Conservation (phyloP, 37 sponge, comb jelly and placozoan genomes). For the Cladorhizidae sp. region DNA sequence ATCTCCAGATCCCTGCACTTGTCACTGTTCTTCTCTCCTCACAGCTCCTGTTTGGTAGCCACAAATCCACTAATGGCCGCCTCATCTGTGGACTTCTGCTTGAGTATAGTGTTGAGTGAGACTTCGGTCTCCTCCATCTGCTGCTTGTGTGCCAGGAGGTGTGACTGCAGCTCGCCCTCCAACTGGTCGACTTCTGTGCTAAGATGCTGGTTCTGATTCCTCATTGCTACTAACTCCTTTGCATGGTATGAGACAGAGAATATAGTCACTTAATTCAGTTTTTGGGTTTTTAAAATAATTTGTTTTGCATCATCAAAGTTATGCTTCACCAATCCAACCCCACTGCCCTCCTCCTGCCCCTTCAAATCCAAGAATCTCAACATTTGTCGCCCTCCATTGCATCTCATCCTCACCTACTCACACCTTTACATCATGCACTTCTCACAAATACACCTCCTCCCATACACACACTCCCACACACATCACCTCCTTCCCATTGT, state of each 20-base stretch:
- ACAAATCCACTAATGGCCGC: slow-evolving; percentile 52
- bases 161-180: slow-evolving; percentile 32
- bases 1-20: slow-evolving; percentile 29
- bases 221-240: slow-evolving; percentile 27
- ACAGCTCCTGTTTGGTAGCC: slow-evolving; percentile 55
- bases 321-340: no score
- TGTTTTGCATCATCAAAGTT: no score
- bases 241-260: no score
- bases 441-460: no score
- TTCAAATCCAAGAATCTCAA: no score
- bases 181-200: slow-evolving; percentile 27
- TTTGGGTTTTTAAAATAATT: no score
- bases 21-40: not conserved
- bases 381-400: no score
- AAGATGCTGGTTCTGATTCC: slow-evolving; percentile 48
- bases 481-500: slow-evolving; percentile 53
- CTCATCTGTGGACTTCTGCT: slow-evolving; percentile 24
- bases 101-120: slow-evolving; percentile 28
- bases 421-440: no score
- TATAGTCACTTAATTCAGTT: no score
- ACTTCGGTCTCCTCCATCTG: slow-evolving; percentile 23
- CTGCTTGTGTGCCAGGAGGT: slow-evolving; percentile 26
- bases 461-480: no score
- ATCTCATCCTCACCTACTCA: no score
- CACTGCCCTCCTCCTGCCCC: no score